Evolutionary conservation across 2,888 invertebrate genomes (phyloP).

Genomic region (Isoperla grammatica): DNA sequence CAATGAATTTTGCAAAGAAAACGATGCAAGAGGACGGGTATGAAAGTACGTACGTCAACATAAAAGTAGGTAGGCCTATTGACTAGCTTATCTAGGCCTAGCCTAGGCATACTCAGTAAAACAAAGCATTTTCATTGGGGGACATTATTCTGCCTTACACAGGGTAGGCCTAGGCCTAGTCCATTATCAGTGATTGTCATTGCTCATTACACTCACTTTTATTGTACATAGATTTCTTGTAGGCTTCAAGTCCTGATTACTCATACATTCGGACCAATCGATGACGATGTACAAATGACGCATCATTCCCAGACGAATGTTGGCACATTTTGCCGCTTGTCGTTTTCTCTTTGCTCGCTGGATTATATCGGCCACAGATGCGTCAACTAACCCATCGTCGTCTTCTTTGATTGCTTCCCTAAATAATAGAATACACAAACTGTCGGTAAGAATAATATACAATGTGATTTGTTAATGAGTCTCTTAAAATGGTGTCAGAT

Average conservation of each 20-base stretch:
- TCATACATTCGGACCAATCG: slow-evolving; percentile 94
- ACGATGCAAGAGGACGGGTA: not conserved
- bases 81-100: not conserved
- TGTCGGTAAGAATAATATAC: no score
- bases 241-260: slow-evolving; percentile 91
- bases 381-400: slow-evolving; percentile 86
- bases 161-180: no score
- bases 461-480: no score
- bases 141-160: not conserved
- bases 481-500: no score
- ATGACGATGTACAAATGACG: slow-evolving; percentile 86
- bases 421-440: slow-evolving; percentile 30
- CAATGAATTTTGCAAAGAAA: no score
- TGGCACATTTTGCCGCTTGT: slow-evolving; percentile 62
- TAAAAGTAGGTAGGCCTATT: not conserved
- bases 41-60: not conserved
- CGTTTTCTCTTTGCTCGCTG: slow-evolving; percentile 81
- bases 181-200: no score
- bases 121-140: no score
- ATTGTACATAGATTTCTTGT: slow-evolving; percentile 79
- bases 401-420: slow-evolving; percentile 97
- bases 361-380: slow-evolving; percentile 85
- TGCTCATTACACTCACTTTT: slow-evolving; percentile 71
- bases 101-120: not conserved
- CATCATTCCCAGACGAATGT: slow-evolving; percentile 96